phyloP scores from a whole-genome alignment of 2,113 vertebrate species.

The Anhinga rufa region DNA sequence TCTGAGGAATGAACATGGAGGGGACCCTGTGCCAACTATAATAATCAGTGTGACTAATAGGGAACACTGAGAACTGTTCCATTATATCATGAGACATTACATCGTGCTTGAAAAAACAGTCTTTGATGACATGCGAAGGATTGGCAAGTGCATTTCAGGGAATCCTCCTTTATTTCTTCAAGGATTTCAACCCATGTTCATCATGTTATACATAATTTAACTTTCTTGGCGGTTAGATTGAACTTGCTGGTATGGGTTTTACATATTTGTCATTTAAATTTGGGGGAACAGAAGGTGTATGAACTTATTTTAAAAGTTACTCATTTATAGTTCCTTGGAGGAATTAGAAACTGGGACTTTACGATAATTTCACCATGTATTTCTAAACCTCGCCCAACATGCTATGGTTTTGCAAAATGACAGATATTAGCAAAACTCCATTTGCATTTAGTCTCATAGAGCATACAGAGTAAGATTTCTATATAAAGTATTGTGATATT shows the following conservation, averaged over 20 bases:
- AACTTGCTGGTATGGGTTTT: neutral
- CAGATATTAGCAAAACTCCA: conserved; percentile 12
- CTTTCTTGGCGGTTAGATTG: neutral
- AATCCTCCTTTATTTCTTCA: conserved; percentile 58
- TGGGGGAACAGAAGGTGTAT: neutral
- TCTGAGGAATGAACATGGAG: neutral
- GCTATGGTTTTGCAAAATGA: conserved; percentile 2
- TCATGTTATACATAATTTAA: conserved; percentile 5
- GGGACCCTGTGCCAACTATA: conserved; percentile 30
- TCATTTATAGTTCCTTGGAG: conserved; percentile 41
- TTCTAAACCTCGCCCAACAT: conserved; percentile 29
- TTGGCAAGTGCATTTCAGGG: conserved; percentile 43
- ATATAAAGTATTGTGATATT: neutral
- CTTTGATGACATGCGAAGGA: conserved; percentile 22
- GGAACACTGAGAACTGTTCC: conserved; percentile 1
- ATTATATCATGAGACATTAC: conserved; percentile 51
- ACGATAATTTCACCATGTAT: conserved; percentile 27
- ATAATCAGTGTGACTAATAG: conserved; percentile 43
- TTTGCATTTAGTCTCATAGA: conserved; percentile 7
- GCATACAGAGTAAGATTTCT: conserved; percentile 12
- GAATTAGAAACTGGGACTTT: conserved; percentile 19
- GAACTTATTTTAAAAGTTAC: conserved; percentile 27
- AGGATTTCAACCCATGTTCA: conserved; percentile 34
- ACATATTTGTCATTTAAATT: conserved; percentile 4
- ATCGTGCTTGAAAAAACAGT: conserved; percentile 18